Evolutionary conservation across 1,140 invertebrate genomes (phyloP), one percentile per base, ranked within the genome.

Genomic region (Leptopilina boulardi): DNA sequence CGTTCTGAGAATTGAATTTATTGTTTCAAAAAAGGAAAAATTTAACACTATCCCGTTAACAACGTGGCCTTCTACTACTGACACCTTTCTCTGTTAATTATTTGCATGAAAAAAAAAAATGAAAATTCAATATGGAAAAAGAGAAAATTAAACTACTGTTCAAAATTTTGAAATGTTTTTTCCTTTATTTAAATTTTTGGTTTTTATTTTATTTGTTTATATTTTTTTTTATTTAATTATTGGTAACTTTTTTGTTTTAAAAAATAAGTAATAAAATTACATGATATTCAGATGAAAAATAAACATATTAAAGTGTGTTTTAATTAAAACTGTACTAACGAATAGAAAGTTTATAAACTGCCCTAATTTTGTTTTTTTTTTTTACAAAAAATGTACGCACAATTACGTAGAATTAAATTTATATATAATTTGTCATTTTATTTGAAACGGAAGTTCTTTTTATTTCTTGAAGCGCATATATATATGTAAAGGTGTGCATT

Each of bases 21-120:
- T 59, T 59, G 56, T 59, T 59, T 59, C 56, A 26, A 26, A 59
- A 21, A 59, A n/a, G n/a, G 34, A 38, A 38, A 56, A 21, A 59
- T 59, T 59, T 59, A 59, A 59, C 56, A 59, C 21, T 10, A 21
- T 59, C 13, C 21, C 56, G 56, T 59, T 59, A 59, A 59, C 19
- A 59, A 59, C 56, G 56, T 3, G 51, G 18, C 19, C n/a, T 54
- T 19, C n/a, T 18, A 11, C 9, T 59, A 2, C 9, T 59, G 21
- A 59, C 56, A 59, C 56, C 56, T 59, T 26, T 59, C 56, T 59
- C 56, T 59, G 56, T 59, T 30, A 59, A 59, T 59, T 21, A 59
- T 26, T 21, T 59, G 21, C 23, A 2, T 23, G 56, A 59, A 59
- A 15, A 13, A 21, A 8, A 54, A 6, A n/a, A 9, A 19, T 3